Evolutionary conservation across 1,140 invertebrate genomes (phyloP).

Genomic region (Copidosoma floridanum): DNA sequence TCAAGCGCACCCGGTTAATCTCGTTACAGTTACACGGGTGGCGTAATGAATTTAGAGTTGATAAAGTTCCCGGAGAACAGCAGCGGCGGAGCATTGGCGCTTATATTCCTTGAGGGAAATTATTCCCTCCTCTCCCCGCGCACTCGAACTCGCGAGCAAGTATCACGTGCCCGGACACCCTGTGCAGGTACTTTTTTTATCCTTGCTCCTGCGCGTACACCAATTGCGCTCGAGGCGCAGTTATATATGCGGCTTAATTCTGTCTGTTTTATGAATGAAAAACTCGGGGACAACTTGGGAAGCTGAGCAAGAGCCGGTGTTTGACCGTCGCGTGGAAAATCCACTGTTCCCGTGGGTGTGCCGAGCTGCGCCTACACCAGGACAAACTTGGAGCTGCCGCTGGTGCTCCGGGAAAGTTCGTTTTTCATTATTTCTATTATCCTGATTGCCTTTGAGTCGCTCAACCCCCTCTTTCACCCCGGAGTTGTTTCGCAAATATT

Average conservation of each 20-base stretch:
- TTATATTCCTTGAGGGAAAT: constrained; percentile 9
- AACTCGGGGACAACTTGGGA: constrained; percentile 7
- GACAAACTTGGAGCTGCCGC: no score
- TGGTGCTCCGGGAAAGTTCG: background rate
- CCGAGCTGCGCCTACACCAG: no score
- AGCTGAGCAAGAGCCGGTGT: background rate
- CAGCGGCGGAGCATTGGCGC: background rate
- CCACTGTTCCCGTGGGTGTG: no score
- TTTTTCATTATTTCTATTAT: constrained; percentile 24
- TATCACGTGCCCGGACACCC: no score
- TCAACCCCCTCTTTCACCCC: background rate
- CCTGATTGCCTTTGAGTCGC: constrained; percentile 2
- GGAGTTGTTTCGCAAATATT: background rate
- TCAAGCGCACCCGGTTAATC: no score
- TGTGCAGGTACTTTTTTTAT: no score
- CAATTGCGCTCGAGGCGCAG: no score
- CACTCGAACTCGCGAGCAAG: background rate
- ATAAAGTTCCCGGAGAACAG: constrained; percentile 6
- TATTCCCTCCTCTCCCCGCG: background rate
- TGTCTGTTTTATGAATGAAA: constrained; percentile 26
- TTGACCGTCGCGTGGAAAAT: background rate
- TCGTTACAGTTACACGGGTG: no score
- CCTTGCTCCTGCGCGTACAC: background rate
- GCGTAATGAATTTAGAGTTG: constrained; percentile 13
- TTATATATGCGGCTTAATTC: constrained; percentile 27